A percentile compares a stretch with the other conserved stretches of the same genome.
Conservation (phyloP, 1,140 invertebrate genomes). For the Zeugodacus cucurbitae region DNA sequence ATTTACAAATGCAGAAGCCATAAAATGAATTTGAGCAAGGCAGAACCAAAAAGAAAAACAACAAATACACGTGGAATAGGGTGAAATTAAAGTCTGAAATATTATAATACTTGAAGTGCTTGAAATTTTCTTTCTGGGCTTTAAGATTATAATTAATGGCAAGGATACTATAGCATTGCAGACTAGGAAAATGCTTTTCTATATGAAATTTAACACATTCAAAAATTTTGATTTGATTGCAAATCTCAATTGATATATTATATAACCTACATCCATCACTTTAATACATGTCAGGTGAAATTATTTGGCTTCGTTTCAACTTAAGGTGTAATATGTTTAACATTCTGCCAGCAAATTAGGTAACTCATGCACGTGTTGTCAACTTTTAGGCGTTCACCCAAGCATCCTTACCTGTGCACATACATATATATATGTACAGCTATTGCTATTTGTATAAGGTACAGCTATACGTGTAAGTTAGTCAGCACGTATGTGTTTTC, state of each 20-base stretch:
- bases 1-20: slow-evolving; percentile 2
- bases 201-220: no score
- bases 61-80: background rate
- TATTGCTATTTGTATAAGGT: no score
- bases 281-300: no score
- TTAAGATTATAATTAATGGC: no score
- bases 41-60: background rate
- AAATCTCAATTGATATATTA: no score
- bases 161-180: no score
- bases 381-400: background rate
- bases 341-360: background rate
- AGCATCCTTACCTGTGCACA: background rate
- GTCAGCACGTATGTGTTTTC: background rate
- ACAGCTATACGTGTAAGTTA: background rate
- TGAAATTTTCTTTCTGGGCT: background rate
- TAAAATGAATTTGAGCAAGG: background rate
- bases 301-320: no score
- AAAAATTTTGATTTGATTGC: no score
- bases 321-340: background rate
- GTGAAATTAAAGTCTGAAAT: background rate
- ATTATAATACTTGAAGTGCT: background rate
- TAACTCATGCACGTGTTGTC: background rate
- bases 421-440: background rate
- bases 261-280: no score
- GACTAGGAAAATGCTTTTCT: no score